Evolutionary conservation across 2,797 vertebrate species (phyloP).

Genomic region (Sebastes umbrosus): DNA sequence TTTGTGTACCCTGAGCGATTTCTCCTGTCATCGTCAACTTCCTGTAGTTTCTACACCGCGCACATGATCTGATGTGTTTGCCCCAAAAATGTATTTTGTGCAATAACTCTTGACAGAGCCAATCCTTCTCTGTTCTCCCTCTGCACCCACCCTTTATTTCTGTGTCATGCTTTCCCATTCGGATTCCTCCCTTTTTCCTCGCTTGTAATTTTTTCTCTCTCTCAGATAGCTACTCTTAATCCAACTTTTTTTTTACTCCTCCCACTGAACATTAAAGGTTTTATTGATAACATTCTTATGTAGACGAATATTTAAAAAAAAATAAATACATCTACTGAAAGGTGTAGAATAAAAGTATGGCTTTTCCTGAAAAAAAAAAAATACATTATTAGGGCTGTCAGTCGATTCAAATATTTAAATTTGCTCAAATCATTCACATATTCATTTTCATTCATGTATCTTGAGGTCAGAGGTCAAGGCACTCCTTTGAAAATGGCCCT

Average conservation of each 20-base stretch:
- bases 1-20: slow-evolving; percentile 18
- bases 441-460: too few species aligned
- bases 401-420: too few species aligned
- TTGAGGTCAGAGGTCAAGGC: too few species aligned
- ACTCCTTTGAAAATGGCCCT: too few species aligned
- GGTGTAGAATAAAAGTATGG: too few species aligned
- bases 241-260: background rate
- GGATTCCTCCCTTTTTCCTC: background rate
- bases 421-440: too few species aligned
- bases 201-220: background rate
- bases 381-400: too few species aligned
- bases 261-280: background rate
- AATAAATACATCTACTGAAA: too few species aligned
- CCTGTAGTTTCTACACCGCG: background rate
- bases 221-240: background rate
- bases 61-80: slow-evolving; percentile 5
- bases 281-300: too few species aligned
- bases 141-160: background rate
- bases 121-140: background rate
- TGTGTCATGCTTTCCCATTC: background rate
- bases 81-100: slow-evolving; percentile 19
- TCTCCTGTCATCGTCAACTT: slow-evolving; percentile 32
- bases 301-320: too few species aligned
- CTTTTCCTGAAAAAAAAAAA: too few species aligned
- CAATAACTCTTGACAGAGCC: slow-evolving; percentile 2